These are phyloP conservation scores for Bellardia pandia DNA, from an alignment of 2,888 invertebrate genomes.

Conservation along the genomic window DNA sequence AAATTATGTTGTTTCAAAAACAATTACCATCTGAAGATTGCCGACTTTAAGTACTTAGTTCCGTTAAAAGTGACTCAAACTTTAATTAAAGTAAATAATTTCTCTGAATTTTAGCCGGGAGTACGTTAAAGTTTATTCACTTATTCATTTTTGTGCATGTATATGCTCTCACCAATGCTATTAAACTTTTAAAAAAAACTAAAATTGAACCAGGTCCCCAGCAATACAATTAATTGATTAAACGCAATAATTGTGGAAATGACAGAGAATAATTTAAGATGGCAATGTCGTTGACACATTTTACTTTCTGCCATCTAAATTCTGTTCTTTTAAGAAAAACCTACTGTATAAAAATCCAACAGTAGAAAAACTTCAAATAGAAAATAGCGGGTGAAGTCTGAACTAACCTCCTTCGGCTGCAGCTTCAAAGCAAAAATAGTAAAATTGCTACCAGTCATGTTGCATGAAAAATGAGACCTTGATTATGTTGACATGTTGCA, in stretches of 20 bases:
- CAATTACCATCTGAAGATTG: neutral
- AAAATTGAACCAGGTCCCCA: neutral
- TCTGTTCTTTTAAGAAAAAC: conserved; percentile 6
- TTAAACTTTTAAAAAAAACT: conserved; percentile 14
- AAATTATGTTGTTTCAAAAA: neutral
- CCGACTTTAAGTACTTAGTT: conserved; percentile 4
- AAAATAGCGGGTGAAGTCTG: conserved; percentile 56
- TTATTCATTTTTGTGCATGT: neutral
- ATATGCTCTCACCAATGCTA: neutral
- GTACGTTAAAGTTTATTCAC: no score
- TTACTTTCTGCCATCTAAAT: conserved; percentile 35
- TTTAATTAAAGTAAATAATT: neutral
- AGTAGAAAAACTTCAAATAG: conserved; percentile 24
- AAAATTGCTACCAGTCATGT: conserved; percentile 55
- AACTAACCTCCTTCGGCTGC: neutral
- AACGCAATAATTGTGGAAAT: conserved; percentile 29
- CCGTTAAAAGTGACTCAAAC: conserved; percentile 18
- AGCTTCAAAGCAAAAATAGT: conserved; percentile 8
- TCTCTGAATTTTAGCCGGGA: neutral
- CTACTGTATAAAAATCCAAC: neutral
- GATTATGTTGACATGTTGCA: conserved; percentile 67
- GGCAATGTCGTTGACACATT: conserved; percentile 54
- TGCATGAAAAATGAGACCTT: conserved; percentile 69
- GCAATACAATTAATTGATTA: conserved; percentile 47
- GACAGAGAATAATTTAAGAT: conserved; percentile 48